Conservation (phyloP, 1,140 invertebrate genomes). For the Drosophila dunni region DNA sequence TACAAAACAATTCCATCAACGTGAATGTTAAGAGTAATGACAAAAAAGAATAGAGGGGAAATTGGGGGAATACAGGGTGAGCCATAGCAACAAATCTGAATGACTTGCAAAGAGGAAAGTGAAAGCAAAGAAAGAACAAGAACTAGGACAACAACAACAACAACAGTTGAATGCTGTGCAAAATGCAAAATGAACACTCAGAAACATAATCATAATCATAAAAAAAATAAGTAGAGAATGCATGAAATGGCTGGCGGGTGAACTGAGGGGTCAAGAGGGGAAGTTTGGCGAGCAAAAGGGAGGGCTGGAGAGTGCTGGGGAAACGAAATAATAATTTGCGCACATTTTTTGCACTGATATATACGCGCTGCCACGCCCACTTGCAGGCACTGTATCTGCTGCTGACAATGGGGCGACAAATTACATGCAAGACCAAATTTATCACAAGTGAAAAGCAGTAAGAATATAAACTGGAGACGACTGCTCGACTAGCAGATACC, state of each 20-base stretch:
- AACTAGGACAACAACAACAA: background rate
- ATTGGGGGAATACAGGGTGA: background rate
- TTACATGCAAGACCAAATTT: slow-evolving; percentile 72
- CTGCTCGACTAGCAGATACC: background rate
- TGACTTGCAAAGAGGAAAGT: slow-evolving; percentile 33
- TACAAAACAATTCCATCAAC: slow-evolving; percentile 34
- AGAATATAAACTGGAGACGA: background rate
- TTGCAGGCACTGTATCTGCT: slow-evolving; percentile 27
- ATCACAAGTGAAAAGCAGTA: slow-evolving; percentile 39
- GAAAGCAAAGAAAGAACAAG: slow-evolving; percentile 16
- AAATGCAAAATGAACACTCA: slow-evolving; percentile 62
- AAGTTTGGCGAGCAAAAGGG: slow-evolving; percentile 5
- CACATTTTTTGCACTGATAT: slow-evolving; percentile 61
- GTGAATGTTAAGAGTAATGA: slow-evolving; percentile 19
- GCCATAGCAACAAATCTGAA: slow-evolving; percentile 35
- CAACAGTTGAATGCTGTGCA: slow-evolving; percentile 47
- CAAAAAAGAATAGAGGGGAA: slow-evolving; percentile 10
- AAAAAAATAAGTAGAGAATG: slow-evolving; percentile 53
- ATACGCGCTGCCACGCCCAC: slow-evolving; percentile 48
- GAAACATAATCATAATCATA: slow-evolving; percentile 73
- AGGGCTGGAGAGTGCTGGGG: background rate
- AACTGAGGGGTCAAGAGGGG: slow-evolving; percentile 13
- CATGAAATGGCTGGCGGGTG: background rate
- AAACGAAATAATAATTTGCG: slow-evolving; percentile 44
- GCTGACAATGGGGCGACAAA: slow-evolving; percentile 78